Evolutionary conservation across 2,113 vertebrate species (phyloP).

Genomic region (Pygoscelis antarcticus): DNA sequence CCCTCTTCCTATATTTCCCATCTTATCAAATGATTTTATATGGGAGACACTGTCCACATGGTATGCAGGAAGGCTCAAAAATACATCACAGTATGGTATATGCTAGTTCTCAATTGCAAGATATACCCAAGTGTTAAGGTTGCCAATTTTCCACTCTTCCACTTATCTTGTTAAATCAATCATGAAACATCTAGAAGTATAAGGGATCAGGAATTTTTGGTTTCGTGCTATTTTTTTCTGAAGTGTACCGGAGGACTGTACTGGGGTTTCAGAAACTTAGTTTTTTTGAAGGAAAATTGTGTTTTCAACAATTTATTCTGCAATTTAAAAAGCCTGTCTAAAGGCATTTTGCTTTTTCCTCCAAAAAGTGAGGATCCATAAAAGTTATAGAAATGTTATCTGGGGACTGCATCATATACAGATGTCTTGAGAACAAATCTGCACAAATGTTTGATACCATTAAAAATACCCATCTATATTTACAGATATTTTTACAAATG

Average conservation of each 20-base stretch:
- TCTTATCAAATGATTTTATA: background rate
- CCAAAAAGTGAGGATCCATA: background rate
- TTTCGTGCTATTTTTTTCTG: background rate
- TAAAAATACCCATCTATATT: background rate
- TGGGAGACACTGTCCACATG: background rate
- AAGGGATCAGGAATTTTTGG: background rate
- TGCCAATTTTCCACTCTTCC: slow-evolving; percentile 42
- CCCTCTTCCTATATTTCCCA: background rate
- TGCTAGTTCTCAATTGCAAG: slow-evolving; percentile 15
- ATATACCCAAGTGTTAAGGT: background rate
- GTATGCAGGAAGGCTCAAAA: slow-evolving; percentile 7
- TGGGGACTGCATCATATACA: background rate
- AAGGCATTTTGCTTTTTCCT: background rate
- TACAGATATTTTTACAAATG: background rate
- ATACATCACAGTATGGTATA: background rate
- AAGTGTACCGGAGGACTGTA: background rate
- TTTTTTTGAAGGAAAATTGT: background rate
- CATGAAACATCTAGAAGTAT: background rate
- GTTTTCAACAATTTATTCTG: background rate
- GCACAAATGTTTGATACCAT: background rate
- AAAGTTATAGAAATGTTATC: background rate
- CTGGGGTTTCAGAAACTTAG: background rate
- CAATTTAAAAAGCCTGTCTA: background rate
- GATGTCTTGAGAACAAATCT: background rate
- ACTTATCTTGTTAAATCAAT: slow-evolving; percentile 40